A percentile compares a stretch with the other conserved stretches of the same genome.
phyloP scores from a whole-genome alignment of 2,797 vertebrate genomes.

The Sus cebifrons region DNA sequence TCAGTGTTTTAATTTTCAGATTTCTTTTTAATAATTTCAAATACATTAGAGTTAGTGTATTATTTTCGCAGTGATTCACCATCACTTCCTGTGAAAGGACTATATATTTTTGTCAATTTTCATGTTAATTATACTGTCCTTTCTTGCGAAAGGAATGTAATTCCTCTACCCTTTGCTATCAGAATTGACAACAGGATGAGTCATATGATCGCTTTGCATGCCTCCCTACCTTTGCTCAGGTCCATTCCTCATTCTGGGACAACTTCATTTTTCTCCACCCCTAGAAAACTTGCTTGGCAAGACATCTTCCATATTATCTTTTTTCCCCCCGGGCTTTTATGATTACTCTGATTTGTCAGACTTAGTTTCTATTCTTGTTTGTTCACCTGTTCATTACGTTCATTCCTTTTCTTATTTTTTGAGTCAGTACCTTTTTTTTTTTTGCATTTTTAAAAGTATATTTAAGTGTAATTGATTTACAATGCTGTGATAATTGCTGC shows the following conservation, averaged over 20 bases:
- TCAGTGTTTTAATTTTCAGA: neutral
- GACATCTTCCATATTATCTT: neutral
- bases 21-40: constrained; percentile 4
- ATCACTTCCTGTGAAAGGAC: neutral
- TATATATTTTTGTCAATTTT: neutral
- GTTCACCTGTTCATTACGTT: neutral
- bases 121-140: neutral
- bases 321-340: neutral
- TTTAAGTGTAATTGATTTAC: no score
- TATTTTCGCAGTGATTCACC: neutral
- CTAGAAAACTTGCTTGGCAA: neutral
- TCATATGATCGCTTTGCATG: neutral
- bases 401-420: neutral
- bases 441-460: no score
- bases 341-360: neutral
- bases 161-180: neutral
- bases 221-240: neutral
- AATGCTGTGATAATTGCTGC: no score
- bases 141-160: neutral
- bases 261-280: neutral
- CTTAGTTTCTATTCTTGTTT: neutral
- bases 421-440: no score
- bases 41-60: neutral
- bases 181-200: neutral
- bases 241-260: neutral